These are phyloP conservation scores for Campoletis sonorensis DNA, from an alignment of 1,140 invertebrate species.

Conservation along the genomic window DNA sequence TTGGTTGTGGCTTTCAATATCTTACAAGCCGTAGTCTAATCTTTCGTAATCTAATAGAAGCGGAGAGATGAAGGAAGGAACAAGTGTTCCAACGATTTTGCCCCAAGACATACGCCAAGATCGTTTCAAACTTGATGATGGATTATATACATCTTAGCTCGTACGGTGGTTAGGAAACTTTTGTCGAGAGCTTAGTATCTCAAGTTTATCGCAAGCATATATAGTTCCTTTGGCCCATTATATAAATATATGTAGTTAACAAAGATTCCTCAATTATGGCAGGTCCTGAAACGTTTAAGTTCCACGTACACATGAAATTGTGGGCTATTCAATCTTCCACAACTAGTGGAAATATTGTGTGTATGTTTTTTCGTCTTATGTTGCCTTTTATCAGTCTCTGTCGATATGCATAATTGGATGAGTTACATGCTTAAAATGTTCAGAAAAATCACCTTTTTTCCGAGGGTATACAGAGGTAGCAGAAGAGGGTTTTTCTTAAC, in stretches of 20 bases:
- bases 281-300: background rate
- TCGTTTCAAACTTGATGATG: conserved; percentile 15
- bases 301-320: background rate
- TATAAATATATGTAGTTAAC: background rate
- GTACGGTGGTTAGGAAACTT: conserved; percentile 38
- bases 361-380: no score
- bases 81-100: conserved; percentile 37
- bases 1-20: conserved; percentile 40
- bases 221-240: conserved; percentile 2
- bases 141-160: background rate
- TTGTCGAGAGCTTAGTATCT: conserved; percentile 59
- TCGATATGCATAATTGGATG: no score
- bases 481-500: background rate
- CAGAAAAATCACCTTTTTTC: no score
- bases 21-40: conserved; percentile 43
- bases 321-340: background rate
- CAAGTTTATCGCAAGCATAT: conserved; percentile 52
- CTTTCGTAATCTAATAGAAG: conserved; percentile 44
- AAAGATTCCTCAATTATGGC: background rate
- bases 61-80: background rate
- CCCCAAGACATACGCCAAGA: conserved; percentile 38
- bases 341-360: background rate
- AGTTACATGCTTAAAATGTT: no score
- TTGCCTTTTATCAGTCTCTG: no score
- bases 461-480: no score